Evolutionary conservation across 2,888 invertebrate genomes (phyloP), one percentile per base, ranked within the genome.

Genomic region (Teleogryllus oceanicus): DNA sequence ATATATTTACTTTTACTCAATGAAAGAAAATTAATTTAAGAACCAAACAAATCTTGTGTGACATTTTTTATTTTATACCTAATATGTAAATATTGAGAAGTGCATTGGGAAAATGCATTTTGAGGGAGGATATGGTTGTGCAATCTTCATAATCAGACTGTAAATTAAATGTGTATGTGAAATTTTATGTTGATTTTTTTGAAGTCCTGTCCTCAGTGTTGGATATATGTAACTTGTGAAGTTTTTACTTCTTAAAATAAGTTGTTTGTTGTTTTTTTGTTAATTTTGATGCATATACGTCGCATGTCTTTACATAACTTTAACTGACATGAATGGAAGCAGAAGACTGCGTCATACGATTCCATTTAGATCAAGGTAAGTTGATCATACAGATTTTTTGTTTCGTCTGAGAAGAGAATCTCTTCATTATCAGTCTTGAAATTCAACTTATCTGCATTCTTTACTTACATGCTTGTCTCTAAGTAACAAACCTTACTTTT

Each of bases 241-340:
- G 62, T 62, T n/a, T 62, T 62, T 62, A 62, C 62, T 62, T 62
- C 13, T 13, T 62, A n/a, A 62, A 62, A 62, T 62, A 62, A 62
- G n/a, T 62, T 62, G n/a, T 62, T 62, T 18, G 16, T 62, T 62
- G 62, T 62, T n/a, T 18, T 62, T 10, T 62, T 13, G 62, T 62
- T n/a, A 62, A n/a, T 62, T 62, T 62, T 62, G 4, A 37, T 37
- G 37, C 37, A 37, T 37, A 37, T 37, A 37, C 62, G 13, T 62
- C 16, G n/a, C 62, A 62, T 62, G 62, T 62, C n/a, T n/a, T 62
- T 62, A 13, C n/a, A n/a, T 62, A 62, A 62, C 62, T 62, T 62
- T 62, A 62, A 62, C 62, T 62, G 62, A 62, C 13, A 62, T 62
- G 62, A 62, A 62, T 18, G 62, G n/a, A 62, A 62, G n/a, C 62